A percentile compares a stretch with the other conserved stretches of the same genome.
Conservation (phyloP, 2,888 invertebrate species). For the Glyphotaelius pellucidus region DNA sequence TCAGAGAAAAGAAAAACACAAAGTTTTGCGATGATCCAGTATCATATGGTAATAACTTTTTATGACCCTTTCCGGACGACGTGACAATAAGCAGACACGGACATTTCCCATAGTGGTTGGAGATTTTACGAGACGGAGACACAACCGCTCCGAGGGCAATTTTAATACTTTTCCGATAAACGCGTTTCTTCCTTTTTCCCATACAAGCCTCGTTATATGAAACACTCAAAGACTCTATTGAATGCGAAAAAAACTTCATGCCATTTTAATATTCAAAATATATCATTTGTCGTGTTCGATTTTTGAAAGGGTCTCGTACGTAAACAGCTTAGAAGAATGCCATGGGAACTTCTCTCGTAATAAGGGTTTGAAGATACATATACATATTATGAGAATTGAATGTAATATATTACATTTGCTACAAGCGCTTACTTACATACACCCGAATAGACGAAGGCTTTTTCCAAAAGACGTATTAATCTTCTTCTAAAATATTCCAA, state of each 20-base stretch:
- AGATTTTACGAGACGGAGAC: constrained; percentile 53
- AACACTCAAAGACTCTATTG: constrained; percentile 34
- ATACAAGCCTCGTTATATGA: constrained; percentile 39
- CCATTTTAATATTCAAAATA: constrained; percentile 50
- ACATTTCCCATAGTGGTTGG: constrained; percentile 26
- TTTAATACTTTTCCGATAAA: constrained; percentile 52
- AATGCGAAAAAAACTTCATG: constrained; percentile 40
- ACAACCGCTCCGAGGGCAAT: constrained; percentile 49
- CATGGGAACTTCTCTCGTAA: constrained; percentile 28
- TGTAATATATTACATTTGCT: not conserved
- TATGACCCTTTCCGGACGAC: constrained; percentile 62
- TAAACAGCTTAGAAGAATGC: constrained; percentile 49
- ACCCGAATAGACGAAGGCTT: not conserved
- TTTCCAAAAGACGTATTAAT: not conserved
- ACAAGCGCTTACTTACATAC: not conserved
- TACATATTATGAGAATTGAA: not conserved
- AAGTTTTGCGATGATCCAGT: constrained; percentile 64
- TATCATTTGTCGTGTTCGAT: constrained; percentile 33
- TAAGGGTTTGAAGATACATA: constrained; percentile 27
- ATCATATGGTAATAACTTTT: constrained; percentile 66
- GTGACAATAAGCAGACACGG: constrained; percentile 66
- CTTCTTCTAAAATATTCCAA: not conserved
- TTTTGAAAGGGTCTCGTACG: constrained; percentile 18
- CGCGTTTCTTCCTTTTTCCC: constrained; percentile 17
- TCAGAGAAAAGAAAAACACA: constrained; percentile 39